Conservation (phyloP, 2,888 invertebrate genomes). For the Plusia festucae region DNA sequence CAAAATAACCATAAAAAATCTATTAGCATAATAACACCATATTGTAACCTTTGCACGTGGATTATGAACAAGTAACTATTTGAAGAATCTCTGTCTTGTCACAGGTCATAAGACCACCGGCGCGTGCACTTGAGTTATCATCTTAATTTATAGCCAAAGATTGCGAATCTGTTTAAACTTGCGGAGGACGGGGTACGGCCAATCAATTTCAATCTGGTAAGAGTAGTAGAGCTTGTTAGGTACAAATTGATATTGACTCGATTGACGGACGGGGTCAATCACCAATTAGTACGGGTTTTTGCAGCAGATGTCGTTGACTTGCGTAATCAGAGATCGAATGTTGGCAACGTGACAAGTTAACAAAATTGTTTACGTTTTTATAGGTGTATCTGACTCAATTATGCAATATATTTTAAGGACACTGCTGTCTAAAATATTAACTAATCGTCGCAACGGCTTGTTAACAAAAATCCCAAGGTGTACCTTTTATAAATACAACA, state of each 20-base stretch:
- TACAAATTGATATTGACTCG: conserved; percentile 77
- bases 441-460: neutral
- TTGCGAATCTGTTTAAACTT: conserved; percentile 44
- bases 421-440: no score
- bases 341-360: conserved; percentile 45
- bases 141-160: conserved; percentile 2
- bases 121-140: neutral
- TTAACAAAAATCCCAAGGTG: neutral
- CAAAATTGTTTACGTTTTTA: conserved; percentile 21
- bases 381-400: conserved; percentile 21
- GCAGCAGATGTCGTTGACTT: conserved; percentile 54
- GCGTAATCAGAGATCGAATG: conserved; percentile 28
- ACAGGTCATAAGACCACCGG: neutral
- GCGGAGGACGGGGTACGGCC: conserved; percentile 52
- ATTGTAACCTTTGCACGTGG: neutral
- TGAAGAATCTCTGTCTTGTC: neutral
- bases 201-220: conserved; percentile 73
- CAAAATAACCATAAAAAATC: no score
- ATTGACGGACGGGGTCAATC: conserved; percentile 72
- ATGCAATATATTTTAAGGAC: neutral
- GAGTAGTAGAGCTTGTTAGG: conserved; percentile 65
- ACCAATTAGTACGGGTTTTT: conserved; percentile 72
- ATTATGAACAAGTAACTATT: neutral
- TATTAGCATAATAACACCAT: no score
- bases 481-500: neutral